Evolutionary conservation across 2,888 invertebrate genomes (phyloP).

Genomic region (Sepioteuthis lessoniana): DNA sequence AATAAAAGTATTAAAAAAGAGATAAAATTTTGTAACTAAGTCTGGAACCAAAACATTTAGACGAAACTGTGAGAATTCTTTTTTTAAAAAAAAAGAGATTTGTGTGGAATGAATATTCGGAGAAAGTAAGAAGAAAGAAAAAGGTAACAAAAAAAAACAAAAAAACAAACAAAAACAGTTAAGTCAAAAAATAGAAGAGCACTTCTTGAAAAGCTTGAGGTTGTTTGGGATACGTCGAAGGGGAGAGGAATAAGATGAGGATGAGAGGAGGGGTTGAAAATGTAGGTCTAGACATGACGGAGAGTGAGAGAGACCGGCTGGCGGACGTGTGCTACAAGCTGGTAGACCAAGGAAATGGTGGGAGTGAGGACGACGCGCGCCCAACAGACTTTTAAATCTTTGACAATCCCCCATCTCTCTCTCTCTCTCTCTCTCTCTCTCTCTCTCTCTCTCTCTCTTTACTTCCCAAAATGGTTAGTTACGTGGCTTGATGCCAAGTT

Average conservation of each 20-base stretch:
- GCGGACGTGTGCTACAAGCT: constrained; percentile 1
- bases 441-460: too few relatives aligned
- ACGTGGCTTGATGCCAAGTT: background rate
- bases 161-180: too few relatives aligned
- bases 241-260: background rate
- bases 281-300: background rate
- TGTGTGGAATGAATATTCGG: too few relatives aligned
- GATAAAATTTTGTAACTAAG: too few relatives aligned
- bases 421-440: too few relatives aligned
- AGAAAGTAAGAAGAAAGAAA: background rate
- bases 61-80: too few relatives aligned
- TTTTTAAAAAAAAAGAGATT: too few relatives aligned
- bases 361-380: background rate
- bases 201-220: background rate
- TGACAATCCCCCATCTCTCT: background rate
- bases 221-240: background rate
- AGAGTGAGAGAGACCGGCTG: constrained; percentile 33
- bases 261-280: background rate
- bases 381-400: background rate
- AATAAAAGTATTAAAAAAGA: too few relatives aligned
- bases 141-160: background rate
- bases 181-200: rapidly evolving
- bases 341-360: background rate
- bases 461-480: background rate
- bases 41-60: too few relatives aligned